phyloP scores from a whole-genome alignment of 2,888 invertebrate genomes.

The Drosophila leonis region DNA sequence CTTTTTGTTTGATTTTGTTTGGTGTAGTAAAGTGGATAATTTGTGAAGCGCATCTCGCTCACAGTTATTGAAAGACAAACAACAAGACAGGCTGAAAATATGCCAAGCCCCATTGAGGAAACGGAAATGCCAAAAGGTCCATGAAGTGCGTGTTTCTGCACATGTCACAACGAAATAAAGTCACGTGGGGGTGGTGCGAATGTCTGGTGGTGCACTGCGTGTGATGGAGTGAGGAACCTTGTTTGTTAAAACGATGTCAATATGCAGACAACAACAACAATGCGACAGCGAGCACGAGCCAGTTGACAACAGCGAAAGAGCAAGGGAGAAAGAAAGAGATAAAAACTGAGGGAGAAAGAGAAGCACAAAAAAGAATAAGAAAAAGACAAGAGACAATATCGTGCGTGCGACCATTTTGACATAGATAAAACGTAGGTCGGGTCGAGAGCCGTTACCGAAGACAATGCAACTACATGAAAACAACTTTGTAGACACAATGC shows the following conservation, averaged over 20 bases:
- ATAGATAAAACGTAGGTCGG: conserved; percentile 59
- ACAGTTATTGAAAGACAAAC: conserved; percentile 74
- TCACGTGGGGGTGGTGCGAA: conserved; percentile 5
- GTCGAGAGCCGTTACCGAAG: conserved; percentile 39
- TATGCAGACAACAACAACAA: conserved; percentile 60
- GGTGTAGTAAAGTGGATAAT: background rate
- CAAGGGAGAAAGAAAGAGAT: background rate
- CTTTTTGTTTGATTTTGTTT: background rate
- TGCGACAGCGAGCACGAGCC: conserved; percentile 36
- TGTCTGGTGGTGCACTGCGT: conserved; percentile 12
- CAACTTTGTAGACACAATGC: background rate
- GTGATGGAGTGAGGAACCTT: conserved; percentile 18
- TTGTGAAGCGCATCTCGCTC: conserved; percentile 35
- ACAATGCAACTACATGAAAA: conserved; percentile 58
- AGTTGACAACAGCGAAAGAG: conserved; percentile 15
- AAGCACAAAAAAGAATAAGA: conserved; percentile 4
- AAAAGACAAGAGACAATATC: conserved; percentile 41
- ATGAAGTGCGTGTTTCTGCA: conserved; percentile 71
- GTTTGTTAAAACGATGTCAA: conserved; percentile 79
- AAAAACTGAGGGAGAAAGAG: background rate
- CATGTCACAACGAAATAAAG: conserved; percentile 50
- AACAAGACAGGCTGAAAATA: conserved; percentile 55
- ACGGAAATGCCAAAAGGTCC: conserved; percentile 76
- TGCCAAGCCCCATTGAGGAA: conserved; percentile 52
- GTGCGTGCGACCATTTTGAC: conserved; percentile 71